Percentiles rank a stretch among this genome's conserved stretches.
Conservation (phyloP, 2,888 invertebrate species). For the Carpatolechia fugitivella region DNA sequence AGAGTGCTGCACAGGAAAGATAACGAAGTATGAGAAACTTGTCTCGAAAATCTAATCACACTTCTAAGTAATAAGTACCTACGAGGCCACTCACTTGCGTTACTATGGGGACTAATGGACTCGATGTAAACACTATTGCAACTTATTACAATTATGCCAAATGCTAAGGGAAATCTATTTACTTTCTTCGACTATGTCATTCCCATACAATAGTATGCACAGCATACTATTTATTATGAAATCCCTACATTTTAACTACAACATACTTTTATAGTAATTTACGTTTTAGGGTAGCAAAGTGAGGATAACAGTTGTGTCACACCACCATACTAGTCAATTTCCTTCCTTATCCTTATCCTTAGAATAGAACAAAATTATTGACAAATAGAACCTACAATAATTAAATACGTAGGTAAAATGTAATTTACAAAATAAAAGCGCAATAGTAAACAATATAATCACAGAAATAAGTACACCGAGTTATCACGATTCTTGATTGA, state of each 20-base stretch:
- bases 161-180: conserved; percentile 33
- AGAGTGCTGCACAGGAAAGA: conserved; percentile 34
- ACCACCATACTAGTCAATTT: conserved; percentile 57
- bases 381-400: conserved; percentile 30
- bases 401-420: conserved; percentile 39
- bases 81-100: conserved; percentile 28
- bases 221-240: conserved; percentile 36
- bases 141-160: conserved; percentile 38
- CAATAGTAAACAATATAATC: conserved; percentile 8
- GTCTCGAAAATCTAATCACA: conserved; percentile 26
- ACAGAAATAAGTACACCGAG: conserved; percentile 18
- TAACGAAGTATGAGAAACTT: conserved; percentile 35
- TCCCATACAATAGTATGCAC: conserved; percentile 44
- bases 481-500: conserved; percentile 11
- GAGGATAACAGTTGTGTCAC: conserved; percentile 51
- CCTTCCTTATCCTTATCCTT: conserved; percentile 14
- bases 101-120: conserved; percentile 25
- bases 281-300: conserved; percentile 34
- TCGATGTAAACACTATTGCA: conserved; percentile 22
- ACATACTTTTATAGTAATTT: conserved; percentile 19
- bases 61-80: conserved; percentile 32
- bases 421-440: conserved; percentile 5
- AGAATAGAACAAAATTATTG: background rate
- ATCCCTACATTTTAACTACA: conserved; percentile 23
- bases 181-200: conserved; percentile 22